A percentile compares a stretch with the other conserved stretches of the same genome.
Conservation (phyloP, 2,888 invertebrate genomes). For the Cheilosia impressa region DNA sequence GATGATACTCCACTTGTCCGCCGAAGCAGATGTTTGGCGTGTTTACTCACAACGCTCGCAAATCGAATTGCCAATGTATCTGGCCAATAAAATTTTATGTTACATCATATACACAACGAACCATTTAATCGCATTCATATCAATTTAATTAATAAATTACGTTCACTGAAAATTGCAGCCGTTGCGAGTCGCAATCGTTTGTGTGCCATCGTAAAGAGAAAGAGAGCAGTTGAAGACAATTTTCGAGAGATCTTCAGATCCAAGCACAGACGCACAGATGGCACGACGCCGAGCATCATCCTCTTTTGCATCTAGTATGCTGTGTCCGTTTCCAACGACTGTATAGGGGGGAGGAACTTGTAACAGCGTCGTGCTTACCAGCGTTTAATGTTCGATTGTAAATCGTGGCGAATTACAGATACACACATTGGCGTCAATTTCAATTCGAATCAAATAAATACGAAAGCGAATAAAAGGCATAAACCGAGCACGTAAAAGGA, state of each 20-base stretch:
- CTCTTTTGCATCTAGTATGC: slow-evolving; percentile 28
- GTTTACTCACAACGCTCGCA: background rate
- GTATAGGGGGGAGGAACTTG: slow-evolving; percentile 16
- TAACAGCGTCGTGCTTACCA: slow-evolving; percentile 20
- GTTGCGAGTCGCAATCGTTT: slow-evolving; percentile 10
- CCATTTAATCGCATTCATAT: slow-evolving; percentile 65
- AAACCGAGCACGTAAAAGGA: slow-evolving; percentile 2
- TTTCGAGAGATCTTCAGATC: background rate
- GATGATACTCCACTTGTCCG: background rate
- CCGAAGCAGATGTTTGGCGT: slow-evolving; percentile 15
- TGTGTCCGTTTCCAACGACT: slow-evolving; percentile 6
- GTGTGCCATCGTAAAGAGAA: background rate
- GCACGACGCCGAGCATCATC: background rate
- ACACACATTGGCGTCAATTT: slow-evolving; percentile 39
- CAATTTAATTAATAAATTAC: slow-evolving; percentile 73
- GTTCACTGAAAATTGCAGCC: slow-evolving; percentile 51
- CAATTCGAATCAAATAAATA: slow-evolving; percentile 50
- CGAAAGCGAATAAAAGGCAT: slow-evolving; percentile 4
- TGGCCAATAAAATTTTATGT: slow-evolving; percentile 53
- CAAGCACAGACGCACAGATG: slow-evolving; percentile 4
- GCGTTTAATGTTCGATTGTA: slow-evolving; percentile 54
- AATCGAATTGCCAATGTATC: slow-evolving; percentile 26
- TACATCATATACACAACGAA: slow-evolving; percentile 40
- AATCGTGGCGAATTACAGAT: slow-evolving; percentile 32
- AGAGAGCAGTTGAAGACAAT: slow-evolving; percentile 26